These are phyloP conservation scores for Clytia hemisphaerica DNA, from an alignment of 30 jellyfish, hydroid and myxozoan genomes.

Conservation along the genomic window DNA sequence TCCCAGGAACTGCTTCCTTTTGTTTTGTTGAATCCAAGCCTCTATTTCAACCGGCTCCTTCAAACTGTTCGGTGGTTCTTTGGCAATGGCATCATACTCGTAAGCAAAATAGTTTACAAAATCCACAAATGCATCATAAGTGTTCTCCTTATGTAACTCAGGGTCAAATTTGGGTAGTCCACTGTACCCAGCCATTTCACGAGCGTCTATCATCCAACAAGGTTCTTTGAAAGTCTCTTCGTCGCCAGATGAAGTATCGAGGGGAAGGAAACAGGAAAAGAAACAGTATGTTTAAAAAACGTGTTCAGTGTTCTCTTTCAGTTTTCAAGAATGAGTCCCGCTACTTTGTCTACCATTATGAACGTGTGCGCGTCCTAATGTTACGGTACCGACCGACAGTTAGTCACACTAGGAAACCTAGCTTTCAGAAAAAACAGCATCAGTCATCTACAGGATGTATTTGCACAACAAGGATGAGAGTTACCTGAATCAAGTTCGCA, in stretches of 20 bases:
- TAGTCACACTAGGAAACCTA: no score
- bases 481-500: no score
- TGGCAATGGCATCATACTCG: constrained; percentile 42
- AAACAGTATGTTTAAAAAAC: no score
- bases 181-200: background rate
- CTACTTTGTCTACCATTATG: no score
- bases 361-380: no score
- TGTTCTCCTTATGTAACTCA: constrained; percentile 2
- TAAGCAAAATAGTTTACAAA: constrained; percentile 12
- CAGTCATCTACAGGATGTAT: no score
- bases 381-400: no score
- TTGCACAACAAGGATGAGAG: no score
- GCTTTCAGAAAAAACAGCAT: no score
- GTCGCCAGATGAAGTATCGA: constrained; percentile 16
- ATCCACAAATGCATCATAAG: constrained; percentile 13
- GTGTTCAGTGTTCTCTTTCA: no score
- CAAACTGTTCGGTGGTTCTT: constrained; percentile 30
- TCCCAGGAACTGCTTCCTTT: constrained; percentile 32
- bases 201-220: background rate
- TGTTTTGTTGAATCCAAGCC: constrained; percentile 35
- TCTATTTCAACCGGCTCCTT: background rate
- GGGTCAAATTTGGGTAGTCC: background rate
- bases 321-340: no score
- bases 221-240: constrained; percentile 1
- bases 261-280: background rate